A percentile compares a stretch with the other conserved stretches of the same genome.
Evolutionary conservation across 2,797 vertebrate species (phyloP).

Genomic region (Philypnodon macrostomus): DNA sequence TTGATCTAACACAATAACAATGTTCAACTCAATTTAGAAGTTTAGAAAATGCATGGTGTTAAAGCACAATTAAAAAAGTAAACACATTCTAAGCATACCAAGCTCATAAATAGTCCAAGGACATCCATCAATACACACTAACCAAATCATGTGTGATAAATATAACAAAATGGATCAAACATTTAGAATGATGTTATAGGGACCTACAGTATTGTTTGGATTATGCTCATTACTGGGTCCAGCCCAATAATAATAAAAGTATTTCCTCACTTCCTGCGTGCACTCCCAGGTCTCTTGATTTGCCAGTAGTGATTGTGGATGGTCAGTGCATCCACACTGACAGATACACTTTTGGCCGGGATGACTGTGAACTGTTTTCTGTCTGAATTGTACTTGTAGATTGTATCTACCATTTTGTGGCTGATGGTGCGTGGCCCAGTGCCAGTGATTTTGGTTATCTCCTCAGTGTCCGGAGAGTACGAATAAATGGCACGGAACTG

Average conservation of each 20-base stretch:
- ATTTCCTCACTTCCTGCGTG: conserved; percentile 78
- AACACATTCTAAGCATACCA: too few species aligned
- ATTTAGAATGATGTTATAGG: too few species aligned
- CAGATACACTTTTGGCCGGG: conserved; percentile 93
- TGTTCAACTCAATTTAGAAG: neutral
- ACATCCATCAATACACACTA: too few species aligned
- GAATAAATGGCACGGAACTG: conserved; percentile 94
- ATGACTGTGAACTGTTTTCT: conserved; percentile 95
- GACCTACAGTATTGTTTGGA: neutral
- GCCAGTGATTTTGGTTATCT: conserved; percentile 90
- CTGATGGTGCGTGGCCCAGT: conserved; percentile 87
- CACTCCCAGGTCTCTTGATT: conserved; percentile 85
- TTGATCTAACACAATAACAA: conserved; percentile 15
- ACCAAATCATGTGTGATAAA: too few species aligned
- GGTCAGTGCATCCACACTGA: conserved; percentile 93
- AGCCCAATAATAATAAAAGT: conserved; percentile 44
- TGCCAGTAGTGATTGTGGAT: conserved; percentile 98
- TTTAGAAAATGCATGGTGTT: neutral
- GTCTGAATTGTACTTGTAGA: conserved; percentile 97
- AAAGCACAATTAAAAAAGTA: too few species aligned
- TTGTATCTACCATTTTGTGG: conserved; percentile 95
- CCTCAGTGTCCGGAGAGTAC: conserved; percentile 90
- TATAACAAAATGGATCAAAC: too few species aligned
- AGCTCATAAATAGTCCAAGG: too few species aligned
- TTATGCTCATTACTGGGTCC: conserved; percentile 53